Conservation (phyloP, 2,797 vertebrate species). For the Loriculus beryllinus region DNA sequence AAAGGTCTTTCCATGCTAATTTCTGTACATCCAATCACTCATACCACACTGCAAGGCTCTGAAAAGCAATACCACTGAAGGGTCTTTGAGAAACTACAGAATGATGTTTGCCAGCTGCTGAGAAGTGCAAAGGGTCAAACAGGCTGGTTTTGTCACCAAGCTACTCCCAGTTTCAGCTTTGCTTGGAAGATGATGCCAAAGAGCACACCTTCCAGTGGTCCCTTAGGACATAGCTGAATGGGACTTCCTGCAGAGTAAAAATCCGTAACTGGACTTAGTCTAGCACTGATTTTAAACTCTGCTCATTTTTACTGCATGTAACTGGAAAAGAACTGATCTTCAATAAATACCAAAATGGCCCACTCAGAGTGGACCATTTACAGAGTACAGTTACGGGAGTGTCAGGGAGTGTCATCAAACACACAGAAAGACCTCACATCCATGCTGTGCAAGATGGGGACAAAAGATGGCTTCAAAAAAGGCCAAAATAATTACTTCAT, state of each 20-base stretch:
- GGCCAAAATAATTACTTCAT: neutral
- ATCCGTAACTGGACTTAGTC: neutral
- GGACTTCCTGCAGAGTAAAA: neutral
- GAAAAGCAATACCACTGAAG: neutral
- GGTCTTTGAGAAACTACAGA: neutral
- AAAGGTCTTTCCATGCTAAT: neutral
- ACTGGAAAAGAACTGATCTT: neutral
- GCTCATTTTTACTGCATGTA: neutral
- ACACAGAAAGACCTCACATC: neutral
- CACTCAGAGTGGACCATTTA: neutral
- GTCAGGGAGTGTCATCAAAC: neutral
- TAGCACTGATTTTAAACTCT: neutral
- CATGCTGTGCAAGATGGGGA: neutral
- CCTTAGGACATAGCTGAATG: neutral
- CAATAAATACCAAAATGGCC: neutral
- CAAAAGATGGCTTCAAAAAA: neutral
- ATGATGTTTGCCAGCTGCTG: accelerated
- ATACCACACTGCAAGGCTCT: neutral
- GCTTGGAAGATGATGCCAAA: neutral
- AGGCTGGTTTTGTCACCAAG: neutral
- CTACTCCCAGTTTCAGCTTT: neutral
- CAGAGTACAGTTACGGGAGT: neutral
- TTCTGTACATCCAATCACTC: neutral
- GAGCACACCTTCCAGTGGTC: neutral
- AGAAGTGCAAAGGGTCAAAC: neutral